phyloP scores from a whole-genome alignment of 2,797 vertebrate genomes.

The Momotus momota region DNA sequence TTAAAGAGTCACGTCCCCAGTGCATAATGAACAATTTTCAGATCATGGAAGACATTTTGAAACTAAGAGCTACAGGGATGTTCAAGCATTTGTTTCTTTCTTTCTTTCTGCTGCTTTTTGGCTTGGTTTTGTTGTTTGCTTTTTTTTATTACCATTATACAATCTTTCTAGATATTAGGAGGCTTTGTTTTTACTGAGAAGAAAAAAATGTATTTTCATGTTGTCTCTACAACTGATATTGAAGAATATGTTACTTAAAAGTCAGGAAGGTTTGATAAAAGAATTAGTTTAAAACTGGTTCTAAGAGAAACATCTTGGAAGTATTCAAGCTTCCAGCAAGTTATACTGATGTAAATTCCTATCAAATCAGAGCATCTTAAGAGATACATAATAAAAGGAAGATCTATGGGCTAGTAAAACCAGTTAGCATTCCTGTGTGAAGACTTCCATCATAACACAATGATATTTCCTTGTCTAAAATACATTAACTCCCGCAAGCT shows the following conservation, averaged over 20 bases:
- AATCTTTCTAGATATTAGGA: background rate
- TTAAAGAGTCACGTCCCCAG: background rate
- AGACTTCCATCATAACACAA: background rate
- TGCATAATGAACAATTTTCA: background rate
- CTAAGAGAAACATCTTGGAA: background rate
- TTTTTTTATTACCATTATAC: background rate
- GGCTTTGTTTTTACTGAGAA: background rate
- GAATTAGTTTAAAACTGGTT: background rate
- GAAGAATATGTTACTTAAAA: background rate
- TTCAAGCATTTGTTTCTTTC: background rate
- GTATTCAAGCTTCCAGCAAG: slow-evolving; percentile 6
- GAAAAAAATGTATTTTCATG: background rate
- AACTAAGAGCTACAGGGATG: background rate
- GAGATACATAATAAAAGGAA: background rate
- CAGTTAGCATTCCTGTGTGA: background rate
- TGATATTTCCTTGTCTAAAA: background rate
- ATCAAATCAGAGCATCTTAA: background rate
- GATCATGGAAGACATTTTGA: background rate
- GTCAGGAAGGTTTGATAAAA: background rate
- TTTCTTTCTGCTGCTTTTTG: background rate
- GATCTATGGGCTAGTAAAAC: background rate
- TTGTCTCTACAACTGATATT: background rate
- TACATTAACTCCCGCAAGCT: background rate
- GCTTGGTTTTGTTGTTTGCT: accelerated
- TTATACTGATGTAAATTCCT: background rate